Evolutionary conservation across 2,113 vertebrate species (phyloP).

Genomic region (Eurypyga helias): DNA sequence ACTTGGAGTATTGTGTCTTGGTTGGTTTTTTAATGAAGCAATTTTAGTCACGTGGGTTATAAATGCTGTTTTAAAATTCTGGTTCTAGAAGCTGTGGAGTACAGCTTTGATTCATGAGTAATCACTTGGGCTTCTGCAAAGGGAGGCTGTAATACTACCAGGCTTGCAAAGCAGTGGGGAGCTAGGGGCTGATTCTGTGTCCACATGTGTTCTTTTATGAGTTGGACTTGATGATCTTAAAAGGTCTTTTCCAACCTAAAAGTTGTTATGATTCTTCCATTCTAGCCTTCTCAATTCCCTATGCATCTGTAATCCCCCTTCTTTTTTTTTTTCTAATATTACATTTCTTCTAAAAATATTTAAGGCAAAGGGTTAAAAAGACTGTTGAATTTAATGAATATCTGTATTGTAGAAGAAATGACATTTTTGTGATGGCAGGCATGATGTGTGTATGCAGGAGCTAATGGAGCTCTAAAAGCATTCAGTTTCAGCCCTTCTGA

Average conservation of each 20-base stretch:
- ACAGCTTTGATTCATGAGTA: not conserved
- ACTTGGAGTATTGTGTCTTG: not conserved
- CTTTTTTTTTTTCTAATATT: not conserved
- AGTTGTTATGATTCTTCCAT: not conserved
- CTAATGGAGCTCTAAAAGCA: not conserved
- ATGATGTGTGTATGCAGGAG: not conserved
- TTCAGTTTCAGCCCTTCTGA: not conserved
- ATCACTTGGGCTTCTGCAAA: not conserved
- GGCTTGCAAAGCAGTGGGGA: not conserved
- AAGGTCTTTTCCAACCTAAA: too few relatives aligned
- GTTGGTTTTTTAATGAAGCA: not conserved
- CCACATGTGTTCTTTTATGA: fast-evolving
- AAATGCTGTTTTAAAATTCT: not conserved
- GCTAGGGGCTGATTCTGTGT: not conserved
- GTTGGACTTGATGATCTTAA: too few relatives aligned
- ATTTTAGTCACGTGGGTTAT: not conserved
- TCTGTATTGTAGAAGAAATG: not conserved
- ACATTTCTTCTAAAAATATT: not conserved
- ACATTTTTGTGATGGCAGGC: not conserved
- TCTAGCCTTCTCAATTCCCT: not conserved
- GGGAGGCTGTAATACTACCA: not conserved
- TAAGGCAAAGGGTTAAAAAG: not conserved
- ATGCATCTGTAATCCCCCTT: not conserved
- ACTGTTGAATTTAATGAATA: not conserved
- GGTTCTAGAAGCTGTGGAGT: not conserved